Evolutionary conservation across 2,888 invertebrate species (phyloP), one percentile per base, ranked within the genome.

Genomic region (Scaptomyza cyrtandrae): DNA sequence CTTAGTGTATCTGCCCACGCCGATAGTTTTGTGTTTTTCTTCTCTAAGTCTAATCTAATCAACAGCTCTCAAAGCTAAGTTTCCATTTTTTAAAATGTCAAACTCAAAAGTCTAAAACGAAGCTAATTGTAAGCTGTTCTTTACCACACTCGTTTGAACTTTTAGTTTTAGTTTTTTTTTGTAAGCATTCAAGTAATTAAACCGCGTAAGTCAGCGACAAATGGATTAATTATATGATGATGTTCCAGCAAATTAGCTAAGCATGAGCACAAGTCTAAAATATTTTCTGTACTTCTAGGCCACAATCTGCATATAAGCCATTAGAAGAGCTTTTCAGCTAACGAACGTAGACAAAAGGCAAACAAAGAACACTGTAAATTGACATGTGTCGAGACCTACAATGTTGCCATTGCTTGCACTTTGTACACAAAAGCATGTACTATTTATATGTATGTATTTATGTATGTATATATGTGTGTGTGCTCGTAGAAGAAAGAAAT

Each of bases 101-200:
- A 60, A 68, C 78, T 70, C 76, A 81, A 60, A 71, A 78, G 85
- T 71, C 67, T 48, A 64, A 31, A 76, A 69, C 66, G 65, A 62
- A 63, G 29, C 19, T 9, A 44, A 73, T 85, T 50, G 16, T 55
- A 11, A 54, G 13, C 33, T 19, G 13, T 24, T 44, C 48, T 16
- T 16, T 43, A 35, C 39, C 24, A 54, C 9, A 1, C n/a, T 41
- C n/a, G 27, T 33, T 31, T 19, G 33, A 16, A 14, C 24, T 44
- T 52, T 41, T 29, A 41, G 41, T 9, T 14, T 3, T 14, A 6
- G 19, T 1, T 4, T 16, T 41, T 7, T 39, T 3, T 14, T 13
- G 31, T 6, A 33, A 14, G 6, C 13, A 39, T 16, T 16, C 1
- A 39, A 41, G 41, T 41, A 41, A 10, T 41, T 41, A 41, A 41